phyloP scores from a whole-genome alignment of 2,113 vertebrate species.

The Isichthys henryi region DNA sequence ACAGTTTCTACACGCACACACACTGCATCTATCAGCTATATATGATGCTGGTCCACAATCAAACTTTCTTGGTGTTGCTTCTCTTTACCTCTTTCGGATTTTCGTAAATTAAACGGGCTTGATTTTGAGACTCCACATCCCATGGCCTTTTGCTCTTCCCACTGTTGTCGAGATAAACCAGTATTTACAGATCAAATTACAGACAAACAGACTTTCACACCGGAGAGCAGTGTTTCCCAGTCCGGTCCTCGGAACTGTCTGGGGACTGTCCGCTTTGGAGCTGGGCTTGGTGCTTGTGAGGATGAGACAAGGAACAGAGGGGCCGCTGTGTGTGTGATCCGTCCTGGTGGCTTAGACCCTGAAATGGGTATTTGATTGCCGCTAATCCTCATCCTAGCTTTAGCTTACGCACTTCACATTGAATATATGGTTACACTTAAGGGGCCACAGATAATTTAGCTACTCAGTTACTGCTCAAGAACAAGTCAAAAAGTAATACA shows the following conservation, averaged over 20 bases:
- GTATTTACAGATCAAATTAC: neutral
- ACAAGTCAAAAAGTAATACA: neutral
- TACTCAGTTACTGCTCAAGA: neutral
- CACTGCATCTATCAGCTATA: neutral
- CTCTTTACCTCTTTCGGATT: slow-evolving; percentile 51
- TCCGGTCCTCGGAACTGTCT: neutral
- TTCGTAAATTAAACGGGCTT: slow-evolving; percentile 48
- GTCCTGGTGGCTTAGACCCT: neutral
- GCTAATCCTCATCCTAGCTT: neutral
- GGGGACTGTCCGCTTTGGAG: neutral
- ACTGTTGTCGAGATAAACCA: slow-evolving; percentile 20
- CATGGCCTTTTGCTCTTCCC: slow-evolving; percentile 49
- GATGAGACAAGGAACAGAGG: slow-evolving; percentile 8
- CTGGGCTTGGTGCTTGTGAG: neutral
- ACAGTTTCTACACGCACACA: neutral
- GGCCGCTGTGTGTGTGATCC: neutral
- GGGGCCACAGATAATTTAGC: neutral
- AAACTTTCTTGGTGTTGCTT: neutral
- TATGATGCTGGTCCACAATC: neutral
- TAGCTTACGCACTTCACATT: neutral
- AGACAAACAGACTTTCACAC: neutral
- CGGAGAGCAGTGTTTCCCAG: neutral
- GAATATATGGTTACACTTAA: neutral
- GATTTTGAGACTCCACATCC: slow-evolving; percentile 66
- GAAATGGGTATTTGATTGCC: neutral